Evolutionary conservation across 2,888 invertebrate species (phyloP), one percentile per base, ranked within the genome.

Genomic region (Dryobotodes eremita): DNA sequence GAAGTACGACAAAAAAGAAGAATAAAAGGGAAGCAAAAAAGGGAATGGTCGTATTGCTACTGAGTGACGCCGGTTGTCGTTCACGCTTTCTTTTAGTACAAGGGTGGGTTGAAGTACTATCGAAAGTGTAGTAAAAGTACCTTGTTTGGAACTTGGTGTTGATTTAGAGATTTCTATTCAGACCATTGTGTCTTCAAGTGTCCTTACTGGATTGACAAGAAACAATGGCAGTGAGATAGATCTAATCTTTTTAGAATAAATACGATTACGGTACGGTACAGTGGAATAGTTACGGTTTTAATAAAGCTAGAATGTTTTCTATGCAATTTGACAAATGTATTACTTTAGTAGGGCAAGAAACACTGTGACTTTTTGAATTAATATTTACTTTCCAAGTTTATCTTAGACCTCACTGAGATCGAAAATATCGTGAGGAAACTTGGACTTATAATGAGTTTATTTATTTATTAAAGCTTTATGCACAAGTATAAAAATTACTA

Each of bases 1-100:
- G 92, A 92, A 92, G 91, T 91, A 92, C 86, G 92, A 94, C 93
- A 92, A 93, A 91, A 88, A 89, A 72, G 61, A 73, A 15, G 82
- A 91, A 89, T 87, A 91, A 72, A 91, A 91, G 88, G 80, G 69
- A 81, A 87, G 83, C 87, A 90, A 90, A 88, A 89, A 90, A 86
- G 82, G 79, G 83, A 88, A 89, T 84, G 71, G 75, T 78, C 77
- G 87, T 87, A 83, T 83, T 80, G 89, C 89, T 89, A 89, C 88
- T 86, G 88, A 87, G 85, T 86, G 84, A 86, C 87, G 86, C 85
- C 85, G 82, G 89, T 91, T 89, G 90, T 84, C 78, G 84, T 84
- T 89, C 88, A 89, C 82, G 85, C 86, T 84, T 84, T 87, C 84
- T 86, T 89, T 89, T 86, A 88, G 75, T 84, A 69, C 66, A 72